Base-by-base conservation (phyloP, 2,797 vertebrate species). In the Spheniscus humboldti region DNA sequence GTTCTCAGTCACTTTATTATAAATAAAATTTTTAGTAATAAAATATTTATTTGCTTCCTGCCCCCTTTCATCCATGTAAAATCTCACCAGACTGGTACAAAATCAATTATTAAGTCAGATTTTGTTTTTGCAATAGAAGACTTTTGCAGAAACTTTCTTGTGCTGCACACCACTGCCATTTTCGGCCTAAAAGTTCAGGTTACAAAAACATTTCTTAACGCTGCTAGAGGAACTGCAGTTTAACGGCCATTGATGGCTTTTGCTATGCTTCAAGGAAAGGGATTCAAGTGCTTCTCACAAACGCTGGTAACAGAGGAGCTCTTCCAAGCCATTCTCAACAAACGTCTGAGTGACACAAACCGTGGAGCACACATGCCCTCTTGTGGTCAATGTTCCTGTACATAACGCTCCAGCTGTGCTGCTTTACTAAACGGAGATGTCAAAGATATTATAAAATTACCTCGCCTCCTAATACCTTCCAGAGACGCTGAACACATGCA, bases 341-440 rank as follows among this genome's bases (percentile, higher is more conserved):
- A 6, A 1, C 3, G 7, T 45, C 71, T 37, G 30, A 48, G 20
- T 9, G 74, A 35, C 31, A 8, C 13, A 11, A 67, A 25, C 55
- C 55, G 53, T 92, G 84, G 97, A 95, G 76, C 91, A 52, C 60
- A 69, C 33, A 7, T 91, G 91, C 97, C 97, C 94, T 96, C 97
- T 96, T 66, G 97, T 94, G 97, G 96, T 31, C 55, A 18, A 10
- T 3, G 25, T 37, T n/a, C 43, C 48, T 3, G 6, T 6, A 1
- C 27, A 1, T 5, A 11, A 2, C 35, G 8, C 64, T 11, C 4
- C 47, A 2, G 39, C 91, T 2, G 28, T 2, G 23, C 13, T 16
- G 43, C 35, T 22, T 35, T 9, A 5, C 53, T 71, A 13, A 7
- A 27, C 9, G 1, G 20, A 43, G 57, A 4, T 1, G 35, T 2